Evolutionary conservation across 2,113 vertebrate species (phyloP).

Genomic region (Mola mola): DNA sequence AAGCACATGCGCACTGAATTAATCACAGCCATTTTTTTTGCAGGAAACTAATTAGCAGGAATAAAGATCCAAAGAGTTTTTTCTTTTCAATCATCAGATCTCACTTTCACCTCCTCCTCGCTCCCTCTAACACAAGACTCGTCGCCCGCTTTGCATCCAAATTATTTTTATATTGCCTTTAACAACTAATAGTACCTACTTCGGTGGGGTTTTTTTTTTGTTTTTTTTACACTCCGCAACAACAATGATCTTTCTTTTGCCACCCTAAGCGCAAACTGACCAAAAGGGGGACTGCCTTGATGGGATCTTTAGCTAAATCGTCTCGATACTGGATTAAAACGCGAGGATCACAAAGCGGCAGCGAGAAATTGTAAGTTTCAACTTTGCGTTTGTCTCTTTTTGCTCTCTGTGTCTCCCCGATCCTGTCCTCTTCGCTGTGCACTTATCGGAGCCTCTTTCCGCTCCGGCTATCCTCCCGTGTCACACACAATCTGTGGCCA

Average conservation of each 20-base stretch:
- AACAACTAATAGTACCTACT: conserved; percentile 84
- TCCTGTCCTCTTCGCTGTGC: conserved; percentile 76
- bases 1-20: conserved; percentile 99
- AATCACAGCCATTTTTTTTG: conserved; percentile 99
- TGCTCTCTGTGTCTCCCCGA: conserved; percentile 74
- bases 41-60: conserved; percentile 99
- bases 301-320: conserved; percentile 91
- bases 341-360: conserved; percentile 87
- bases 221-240: conserved; percentile 84
- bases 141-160: conserved; percentile 88
- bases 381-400: conserved; percentile 88
- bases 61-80: conserved; percentile 99
- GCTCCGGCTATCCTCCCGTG: conserved; percentile 60
- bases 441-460: conserved; percentile 69
- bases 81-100: conserved; percentile 99
- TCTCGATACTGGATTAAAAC: conserved; percentile 91
- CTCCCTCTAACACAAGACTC: conserved; percentile 87
- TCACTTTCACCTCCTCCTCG: conserved; percentile 91
- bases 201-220: conserved; percentile 41
- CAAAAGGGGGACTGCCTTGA: conserved; percentile 89
- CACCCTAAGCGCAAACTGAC: conserved; percentile 88
- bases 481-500: no score
- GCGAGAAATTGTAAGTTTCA: conserved; percentile 94
- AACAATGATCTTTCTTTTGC: conserved; percentile 89
- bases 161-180: conserved; percentile 89